phyloP scores from a whole-genome alignment of 1,140 invertebrate genomes.

The Drosophila simulans region DNA sequence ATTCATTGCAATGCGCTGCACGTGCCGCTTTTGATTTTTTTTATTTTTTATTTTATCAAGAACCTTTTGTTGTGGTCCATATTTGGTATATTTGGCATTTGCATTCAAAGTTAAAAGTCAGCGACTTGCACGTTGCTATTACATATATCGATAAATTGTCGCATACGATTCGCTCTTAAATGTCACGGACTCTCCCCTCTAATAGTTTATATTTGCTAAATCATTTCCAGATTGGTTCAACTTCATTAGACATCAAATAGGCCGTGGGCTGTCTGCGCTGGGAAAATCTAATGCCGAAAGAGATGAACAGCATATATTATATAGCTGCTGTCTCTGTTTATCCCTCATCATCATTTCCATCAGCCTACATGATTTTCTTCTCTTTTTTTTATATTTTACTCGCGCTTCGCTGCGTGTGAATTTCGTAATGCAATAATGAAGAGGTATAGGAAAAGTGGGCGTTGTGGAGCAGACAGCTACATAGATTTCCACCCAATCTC shows the following conservation, averaged over 20 bases:
- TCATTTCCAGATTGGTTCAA: constrained; percentile 46
- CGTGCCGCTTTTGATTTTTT: constrained; percentile 23
- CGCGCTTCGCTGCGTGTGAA: constrained; percentile 53
- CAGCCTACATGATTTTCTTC: constrained; percentile 32
- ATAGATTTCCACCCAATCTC: constrained; percentile 6
- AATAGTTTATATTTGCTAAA: constrained; percentile 9
- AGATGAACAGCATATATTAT: constrained; percentile 15
- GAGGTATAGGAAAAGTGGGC: constrained; percentile 39
- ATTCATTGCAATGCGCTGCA: constrained; percentile 30
- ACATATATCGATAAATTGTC: constrained; percentile 10
- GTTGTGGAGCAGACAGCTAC: constrained; percentile 24
- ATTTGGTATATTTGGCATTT: constrained; percentile 42
- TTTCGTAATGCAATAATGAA: constrained; percentile 51
- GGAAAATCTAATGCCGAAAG: constrained; percentile 17
- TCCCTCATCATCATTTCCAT: constrained; percentile 30
- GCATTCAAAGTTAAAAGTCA: constrained; percentile 36
- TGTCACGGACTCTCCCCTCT: constrained; percentile 47
- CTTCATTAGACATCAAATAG: constrained; percentile 46
- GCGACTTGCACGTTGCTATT: constrained; percentile 5
- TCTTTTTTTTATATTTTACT: constrained; percentile 9
- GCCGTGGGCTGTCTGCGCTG: constrained; percentile 40
- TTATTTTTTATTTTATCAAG: background rate
- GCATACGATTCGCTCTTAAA: constrained; percentile 35
- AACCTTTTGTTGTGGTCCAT: constrained; percentile 42
- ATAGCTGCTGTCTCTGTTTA: constrained; percentile 16